Percentiles rank a stretch among this genome's conserved stretches.
These are phyloP conservation scores for Sesamia inferens DNA, from an alignment of 2,888 invertebrate species.

Conservation along the genomic window DNA sequence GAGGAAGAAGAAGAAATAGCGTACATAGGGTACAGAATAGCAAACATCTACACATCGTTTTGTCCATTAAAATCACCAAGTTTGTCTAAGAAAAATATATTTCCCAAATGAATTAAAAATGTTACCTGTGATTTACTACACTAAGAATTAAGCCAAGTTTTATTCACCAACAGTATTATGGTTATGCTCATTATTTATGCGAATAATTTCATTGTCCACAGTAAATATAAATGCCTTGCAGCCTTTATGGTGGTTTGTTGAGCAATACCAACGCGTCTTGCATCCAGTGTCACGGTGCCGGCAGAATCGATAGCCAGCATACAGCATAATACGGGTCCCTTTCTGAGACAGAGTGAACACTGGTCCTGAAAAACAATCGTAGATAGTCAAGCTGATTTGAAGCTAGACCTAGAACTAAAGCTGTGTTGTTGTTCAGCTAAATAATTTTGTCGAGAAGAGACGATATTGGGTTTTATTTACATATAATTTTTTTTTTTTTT, in stretches of 20 bases:
- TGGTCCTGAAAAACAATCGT: background rate
- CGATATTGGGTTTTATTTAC: background rate
- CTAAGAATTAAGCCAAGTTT: background rate
- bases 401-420: background rate
- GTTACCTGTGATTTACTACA: background rate
- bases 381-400: background rate
- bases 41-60: background rate
- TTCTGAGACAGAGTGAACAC: slow-evolving; percentile 1
- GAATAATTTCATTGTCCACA: slow-evolving; percentile 55
- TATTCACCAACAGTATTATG: background rate
- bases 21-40: background rate
- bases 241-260: slow-evolving; percentile 66
- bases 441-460: background rate
- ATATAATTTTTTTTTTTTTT: no score
- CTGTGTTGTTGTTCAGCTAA: background rate
- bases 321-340: slow-evolving; percentile 27
- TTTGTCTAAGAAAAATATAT: background rate
- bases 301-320: slow-evolving; percentile 32
- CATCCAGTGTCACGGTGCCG: slow-evolving; percentile 40
- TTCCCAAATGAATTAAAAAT: background rate
- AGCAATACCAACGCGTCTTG: slow-evolving; percentile 73
- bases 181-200: slow-evolving; percentile 38
- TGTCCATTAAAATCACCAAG: slow-evolving; percentile 1
- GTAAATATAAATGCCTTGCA: slow-evolving; percentile 71
- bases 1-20: background rate